Evolutionary conservation across 2,113 vertebrate genomes (phyloP).

Genomic region (Tupaia chinensis): DNA sequence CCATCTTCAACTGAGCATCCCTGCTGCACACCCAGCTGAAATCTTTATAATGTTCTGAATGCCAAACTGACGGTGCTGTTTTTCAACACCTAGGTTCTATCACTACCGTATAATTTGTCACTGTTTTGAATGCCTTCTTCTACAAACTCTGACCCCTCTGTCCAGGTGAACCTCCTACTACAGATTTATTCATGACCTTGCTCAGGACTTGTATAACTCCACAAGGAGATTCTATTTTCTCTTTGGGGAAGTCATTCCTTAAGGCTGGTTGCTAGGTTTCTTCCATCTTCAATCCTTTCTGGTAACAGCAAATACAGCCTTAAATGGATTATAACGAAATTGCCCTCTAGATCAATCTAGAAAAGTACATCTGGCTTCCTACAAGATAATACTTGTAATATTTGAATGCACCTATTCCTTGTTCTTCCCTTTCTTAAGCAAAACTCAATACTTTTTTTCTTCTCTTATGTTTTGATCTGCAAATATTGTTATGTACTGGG

Average conservation of each 20-base stretch:
- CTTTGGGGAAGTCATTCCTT: not conserved
- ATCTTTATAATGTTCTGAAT: not conserved
- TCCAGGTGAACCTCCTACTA: not conserved
- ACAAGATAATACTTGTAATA: not conserved
- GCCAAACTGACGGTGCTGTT: not conserved
- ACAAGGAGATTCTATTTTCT: not conserved
- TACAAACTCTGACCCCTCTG: not conserved
- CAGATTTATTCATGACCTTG: not conserved
- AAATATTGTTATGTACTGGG: not conserved
- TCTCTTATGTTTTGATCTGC: not conserved
- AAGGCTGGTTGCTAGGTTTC: not conserved
- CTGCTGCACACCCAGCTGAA: not conserved
- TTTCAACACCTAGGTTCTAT: not conserved
- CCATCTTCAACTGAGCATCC: not conserved
- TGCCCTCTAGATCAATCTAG: not conserved
- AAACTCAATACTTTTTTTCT: not conserved
- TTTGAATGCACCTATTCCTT: not conserved
- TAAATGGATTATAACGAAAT: not conserved
- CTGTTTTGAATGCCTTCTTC: not conserved
- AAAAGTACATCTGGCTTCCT: not conserved
- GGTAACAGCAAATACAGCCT: not conserved
- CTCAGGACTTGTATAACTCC: not conserved
- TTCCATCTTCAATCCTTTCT: not conserved
- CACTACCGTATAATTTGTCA: not conserved
- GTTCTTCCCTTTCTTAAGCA: not conserved